Conservation (phyloP, 2,888 invertebrate genomes). For the Tupiocoris notatus region DNA sequence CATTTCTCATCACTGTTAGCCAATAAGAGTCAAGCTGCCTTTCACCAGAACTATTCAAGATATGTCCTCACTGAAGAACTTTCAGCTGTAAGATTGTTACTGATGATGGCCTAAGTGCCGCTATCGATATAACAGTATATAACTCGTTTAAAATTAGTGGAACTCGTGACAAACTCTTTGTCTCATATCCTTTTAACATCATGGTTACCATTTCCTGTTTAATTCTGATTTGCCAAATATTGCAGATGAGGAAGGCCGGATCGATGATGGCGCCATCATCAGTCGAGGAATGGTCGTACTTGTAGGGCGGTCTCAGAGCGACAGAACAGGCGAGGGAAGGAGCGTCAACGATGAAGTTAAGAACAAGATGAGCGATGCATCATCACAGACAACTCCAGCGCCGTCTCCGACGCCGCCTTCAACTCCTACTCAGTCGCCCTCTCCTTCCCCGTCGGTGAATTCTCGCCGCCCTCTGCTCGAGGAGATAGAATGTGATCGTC, state of each 20-base stretch:
- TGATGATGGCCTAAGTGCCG: too few species aligned
- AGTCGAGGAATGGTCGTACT: neutral
- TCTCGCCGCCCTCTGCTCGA: slow-evolving; percentile 66
- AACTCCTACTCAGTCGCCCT: slow-evolving; percentile 49
- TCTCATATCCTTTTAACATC: too few species aligned
- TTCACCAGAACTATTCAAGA: too few species aligned
- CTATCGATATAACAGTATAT: too few species aligned
- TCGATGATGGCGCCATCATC: slow-evolving; percentile 13
- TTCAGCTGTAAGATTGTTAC: too few species aligned
- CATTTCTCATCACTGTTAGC: too few species aligned
- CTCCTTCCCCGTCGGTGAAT: slow-evolving; percentile 53
- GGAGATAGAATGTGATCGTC: slow-evolving; percentile 75
- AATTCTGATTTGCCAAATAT: too few species aligned
- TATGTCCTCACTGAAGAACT: too few species aligned
- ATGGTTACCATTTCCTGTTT: too few species aligned
- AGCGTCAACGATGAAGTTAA: slow-evolving; percentile 66
- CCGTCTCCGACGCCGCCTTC: slow-evolving; percentile 54
- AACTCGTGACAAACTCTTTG: too few species aligned
- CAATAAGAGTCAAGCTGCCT: too few species aligned
- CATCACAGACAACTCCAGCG: slow-evolving; percentile 58
- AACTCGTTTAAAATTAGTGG: too few species aligned
- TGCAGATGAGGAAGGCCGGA: slow-evolving; percentile 40
- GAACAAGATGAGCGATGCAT: slow-evolving; percentile 61
- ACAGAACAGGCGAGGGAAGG: slow-evolving; percentile 38
- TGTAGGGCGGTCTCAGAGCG: slow-evolving; percentile 45